These are phyloP conservation scores for Sebastes trivittatus DNA, from an alignment of 2,797 vertebrate genomes.

Conservation along the genomic window DNA sequence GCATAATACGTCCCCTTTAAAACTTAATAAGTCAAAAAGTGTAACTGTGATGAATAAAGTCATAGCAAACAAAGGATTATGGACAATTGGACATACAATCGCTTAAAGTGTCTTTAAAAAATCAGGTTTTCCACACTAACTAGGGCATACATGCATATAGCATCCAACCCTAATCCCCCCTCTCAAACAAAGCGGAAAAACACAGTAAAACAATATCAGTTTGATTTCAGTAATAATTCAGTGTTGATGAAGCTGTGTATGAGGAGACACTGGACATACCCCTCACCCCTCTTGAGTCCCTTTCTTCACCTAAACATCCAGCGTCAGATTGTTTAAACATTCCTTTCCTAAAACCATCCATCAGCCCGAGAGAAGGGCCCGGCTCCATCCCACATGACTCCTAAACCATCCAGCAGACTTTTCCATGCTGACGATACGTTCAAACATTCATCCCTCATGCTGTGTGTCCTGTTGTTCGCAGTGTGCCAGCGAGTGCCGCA, in stretches of 20 bases:
- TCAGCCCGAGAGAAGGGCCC: constrained; percentile 51
- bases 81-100: background rate
- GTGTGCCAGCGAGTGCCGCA: constrained; percentile 92
- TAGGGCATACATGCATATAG: background rate
- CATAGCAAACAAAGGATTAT: background rate
- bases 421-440: background rate
- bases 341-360: constrained; percentile 73
- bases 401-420: constrained; percentile 28
- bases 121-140: background rate
- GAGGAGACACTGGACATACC: constrained; percentile 31
- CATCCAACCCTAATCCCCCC: background rate
- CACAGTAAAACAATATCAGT: background rate
- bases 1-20: too few relatives aligned
- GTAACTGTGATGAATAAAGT: background rate
- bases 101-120: background rate
- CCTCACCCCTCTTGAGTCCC: constrained; percentile 33
- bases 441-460: constrained; percentile 24
- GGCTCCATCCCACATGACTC: constrained; percentile 14
- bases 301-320: constrained; percentile 65
- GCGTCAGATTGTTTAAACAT: constrained; percentile 75
- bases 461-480: constrained; percentile 72
- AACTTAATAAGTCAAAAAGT: background rate
- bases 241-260: constrained; percentile 18
- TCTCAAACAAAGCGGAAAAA: background rate
- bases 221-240: constrained; percentile 1